Conservation (phyloP, 2,888 invertebrate genomes). For the Itoplectis maculator region DNA sequence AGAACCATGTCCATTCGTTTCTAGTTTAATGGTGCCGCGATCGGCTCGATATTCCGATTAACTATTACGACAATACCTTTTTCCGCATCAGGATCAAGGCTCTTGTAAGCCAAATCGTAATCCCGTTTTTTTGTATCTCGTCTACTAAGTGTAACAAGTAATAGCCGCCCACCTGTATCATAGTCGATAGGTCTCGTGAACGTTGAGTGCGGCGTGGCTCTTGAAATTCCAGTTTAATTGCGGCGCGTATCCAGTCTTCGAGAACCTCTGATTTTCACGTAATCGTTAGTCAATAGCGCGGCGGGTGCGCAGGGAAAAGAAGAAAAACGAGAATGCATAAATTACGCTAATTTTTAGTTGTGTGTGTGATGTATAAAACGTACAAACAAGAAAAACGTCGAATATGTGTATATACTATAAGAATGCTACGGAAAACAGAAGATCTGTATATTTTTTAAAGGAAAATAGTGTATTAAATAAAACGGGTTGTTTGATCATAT, state of each 20-base stretch:
- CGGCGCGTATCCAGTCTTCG: constrained; percentile 4
- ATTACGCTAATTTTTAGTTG: constrained; percentile 24
- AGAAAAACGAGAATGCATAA: constrained; percentile 47
- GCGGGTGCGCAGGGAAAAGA: constrained; percentile 15
- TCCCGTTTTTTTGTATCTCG: constrained; percentile 23
- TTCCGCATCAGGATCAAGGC: constrained; percentile 14
- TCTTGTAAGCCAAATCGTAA: constrained; percentile 36
- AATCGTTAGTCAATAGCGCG: constrained; percentile 21
- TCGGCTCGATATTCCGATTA: constrained; percentile 23
- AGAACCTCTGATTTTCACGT: constrained; percentile 5
- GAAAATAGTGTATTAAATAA: constrained; percentile 66
- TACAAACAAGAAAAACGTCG: constrained; percentile 43
- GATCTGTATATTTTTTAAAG: constrained; percentile 75
- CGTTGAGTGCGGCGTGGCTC: neutral
- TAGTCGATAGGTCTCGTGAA: neutral
- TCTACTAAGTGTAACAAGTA: constrained; percentile 11
- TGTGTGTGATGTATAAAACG: constrained; percentile 60
- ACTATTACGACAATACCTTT: constrained; percentile 45
- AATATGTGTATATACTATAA: constrained; percentile 50
- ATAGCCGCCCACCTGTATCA: constrained; percentile 4
- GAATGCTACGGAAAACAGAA: constrained; percentile 64
- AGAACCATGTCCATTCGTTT: constrained; percentile 14
- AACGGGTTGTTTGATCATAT: constrained; percentile 71
- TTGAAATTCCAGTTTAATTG: constrained; percentile 17
- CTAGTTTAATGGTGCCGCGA: neutral